Base-by-base conservation (phyloP, 2,113 vertebrate species). In the Charadrius vociferus region DNA sequence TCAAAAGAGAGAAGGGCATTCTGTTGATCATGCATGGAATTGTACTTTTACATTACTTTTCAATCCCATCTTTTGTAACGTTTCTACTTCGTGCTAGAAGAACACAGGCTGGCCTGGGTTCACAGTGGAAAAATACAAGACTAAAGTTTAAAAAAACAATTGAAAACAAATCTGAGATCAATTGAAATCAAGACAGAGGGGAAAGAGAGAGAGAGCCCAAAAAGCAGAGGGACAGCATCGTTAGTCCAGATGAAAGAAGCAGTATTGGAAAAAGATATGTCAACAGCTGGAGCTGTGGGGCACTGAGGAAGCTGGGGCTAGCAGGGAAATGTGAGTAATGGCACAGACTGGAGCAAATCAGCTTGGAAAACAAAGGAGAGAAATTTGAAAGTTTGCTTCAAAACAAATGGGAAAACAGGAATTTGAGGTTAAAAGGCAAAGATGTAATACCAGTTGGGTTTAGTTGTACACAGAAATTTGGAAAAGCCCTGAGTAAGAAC, bases 101-200 rank as follows among this genome's bases (percentile, higher is more conserved):
- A 91, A 41, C 0, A 0, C 24, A 71, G 37, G 8, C 37, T 91
- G 68, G 52, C 65, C 82, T 81, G 43, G n/a, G 36, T 75, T 91
- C 66, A 70, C 65, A 53, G 41, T 68, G 83, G 83, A 87, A 93
- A 95, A 96, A 87, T 37, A 70, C 77, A 95, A 81, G 65, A 58
- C 24, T 22, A 12, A 94, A 65, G 56, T 58, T 88, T 59, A 20
- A 27, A 74, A 86, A 89, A 84, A 66, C 10, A 74, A 41, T 12
- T 79, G 73, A 74, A 89, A 94, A 81, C 22, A 79, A 87, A 92
- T 50, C 77, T 68, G 43, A 81, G 68, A 80, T 93, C 86, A 84
- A 63, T 14, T 74, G 50, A 86, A 92, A 84, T 74, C 73, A 68
- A 93, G 73, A 71, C 3, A 8, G 41, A 56, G 14, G 12, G 19